These are phyloP conservation scores for Apoda limacodes DNA, from an alignment of 2,888 invertebrate genomes.

Conservation along the genomic window DNA sequence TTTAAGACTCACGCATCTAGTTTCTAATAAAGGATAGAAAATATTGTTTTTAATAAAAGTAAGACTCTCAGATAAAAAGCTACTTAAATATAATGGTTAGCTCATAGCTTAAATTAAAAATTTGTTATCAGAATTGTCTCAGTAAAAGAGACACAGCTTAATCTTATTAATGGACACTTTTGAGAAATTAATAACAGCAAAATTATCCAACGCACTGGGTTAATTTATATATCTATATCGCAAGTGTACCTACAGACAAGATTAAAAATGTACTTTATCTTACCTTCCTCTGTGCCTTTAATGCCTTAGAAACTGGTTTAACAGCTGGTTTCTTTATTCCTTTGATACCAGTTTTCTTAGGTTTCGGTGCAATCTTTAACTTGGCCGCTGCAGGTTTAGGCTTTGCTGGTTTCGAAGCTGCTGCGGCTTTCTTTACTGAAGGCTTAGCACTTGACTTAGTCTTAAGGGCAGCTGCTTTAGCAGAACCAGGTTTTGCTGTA, in stretches of 20 bases:
- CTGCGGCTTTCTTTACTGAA: slow-evolving; percentile 61
- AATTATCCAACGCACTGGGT: not conserved
- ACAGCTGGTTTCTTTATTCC: slow-evolving; percentile 62
- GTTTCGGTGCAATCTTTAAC: slow-evolving; percentile 64
- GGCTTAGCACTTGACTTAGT: slow-evolving; percentile 63
- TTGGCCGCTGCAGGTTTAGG: slow-evolving; percentile 62
- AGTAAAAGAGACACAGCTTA: too few species aligned
- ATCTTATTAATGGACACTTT: too few species aligned
- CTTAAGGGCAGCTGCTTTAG: slow-evolving; percentile 62
- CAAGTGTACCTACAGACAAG: slow-evolving; percentile 3
- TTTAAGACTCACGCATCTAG: too few species aligned
- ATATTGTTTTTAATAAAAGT: too few species aligned
- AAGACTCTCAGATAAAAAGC: too few species aligned
- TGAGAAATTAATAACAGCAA: slow-evolving; percentile 1
- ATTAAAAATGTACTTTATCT: slow-evolving; percentile 17
- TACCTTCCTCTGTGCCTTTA: slow-evolving; percentile 89
- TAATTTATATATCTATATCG: not conserved
- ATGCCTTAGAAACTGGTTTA: slow-evolving; percentile 78
- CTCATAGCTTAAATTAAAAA: too few species aligned
- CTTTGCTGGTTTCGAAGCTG: slow-evolving; percentile 55
- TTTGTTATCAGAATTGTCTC: too few species aligned
- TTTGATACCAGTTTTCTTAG: slow-evolving; percentile 68
- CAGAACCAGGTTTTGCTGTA: slow-evolving; percentile 63
- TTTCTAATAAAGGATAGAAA: too few species aligned
- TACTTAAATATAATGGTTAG: too few species aligned